Evolutionary conservation across 2,113 vertebrate genomes (phyloP), one percentile per base, ranked within the genome.

Genomic region (Oceanodroma tethys): DNA sequence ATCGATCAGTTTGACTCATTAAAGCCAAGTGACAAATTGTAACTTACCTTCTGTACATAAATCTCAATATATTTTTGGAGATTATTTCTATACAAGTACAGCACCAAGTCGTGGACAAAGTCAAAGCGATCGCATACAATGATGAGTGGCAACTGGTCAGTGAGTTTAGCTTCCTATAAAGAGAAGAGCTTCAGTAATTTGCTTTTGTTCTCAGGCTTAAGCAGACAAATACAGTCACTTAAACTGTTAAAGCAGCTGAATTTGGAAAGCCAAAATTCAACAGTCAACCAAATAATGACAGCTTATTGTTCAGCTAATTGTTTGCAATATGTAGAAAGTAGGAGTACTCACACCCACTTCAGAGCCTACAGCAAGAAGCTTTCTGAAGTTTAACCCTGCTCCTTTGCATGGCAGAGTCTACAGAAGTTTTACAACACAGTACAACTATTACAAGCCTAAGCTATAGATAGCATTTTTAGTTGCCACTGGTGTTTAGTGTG

Each of bases 11-110:
- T 81, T 81, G 65, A 78, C 17, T 50, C 68, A 32, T 11, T 81
- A 90, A 87, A 95, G 19, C 20, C 56, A 79, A 82, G 34, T 19
- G 15, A 25, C 47, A 72, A 36, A 21, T 2, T 65, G 23, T 26
- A 59, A 80, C 98, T 97, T 97, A 99, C 99, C 98, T 99, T 99
- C 97, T 99, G 99, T 43, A 99, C 99, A 78, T 99, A 99, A 96
- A 99, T 99, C 98, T 99, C 99, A 83, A 99, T 99, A 90, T 99
- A 99, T 79, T 99, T 99, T 97, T 99, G 99, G 94, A 99, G 99
- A 97, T 99, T 99, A 98, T 99, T 99, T 98, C 99, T 99, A 96
- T 99, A 99, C 98, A 99, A 97, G 97, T 99, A 99, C 78, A 99
- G 99, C 97, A 99, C 99, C 97, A 99, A 98, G 96, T 99, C 99